Evolutionary conservation across 2,797 vertebrate species (phyloP), one percentile per base, ranked within the genome.

Genomic region (Hydrolagus colliei): DNA sequence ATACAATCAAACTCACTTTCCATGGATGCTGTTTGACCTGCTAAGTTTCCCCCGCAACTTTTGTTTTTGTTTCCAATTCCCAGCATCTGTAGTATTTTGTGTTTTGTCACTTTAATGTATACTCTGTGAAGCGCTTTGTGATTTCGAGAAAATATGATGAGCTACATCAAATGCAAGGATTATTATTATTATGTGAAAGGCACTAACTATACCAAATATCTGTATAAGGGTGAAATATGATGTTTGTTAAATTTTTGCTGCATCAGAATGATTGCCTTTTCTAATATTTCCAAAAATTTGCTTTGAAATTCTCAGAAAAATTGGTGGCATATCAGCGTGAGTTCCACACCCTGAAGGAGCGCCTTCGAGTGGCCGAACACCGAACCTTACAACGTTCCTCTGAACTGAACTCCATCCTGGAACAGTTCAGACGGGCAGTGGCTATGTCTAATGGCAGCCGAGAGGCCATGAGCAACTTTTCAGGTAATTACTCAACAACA

Each of bases 321-420:
- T 86, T 99, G 92, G 91, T 97, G 89, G 97, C 97, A 0, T 99
- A 98, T 90, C 97, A 99, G 89, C 94, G 96, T 88, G 98, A 99
- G 91, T 99, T 98, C 88, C 97, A 98, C 88, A 96, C 96, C 87
- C 87, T 99, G 92, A 98, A 97, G 93, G 97, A 99, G 86, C 97
- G 98, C 18, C 96, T 99, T 86, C 98, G 96, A 80, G 96, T 97
- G 88, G 98, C 98, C 1, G 98, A 99, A 89, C 97, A 98, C 86
- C 91, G 97, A 89, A 98, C 97, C 9, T 93, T 98, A 87, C 98
- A 99, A 88, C 97, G 98, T 88, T 98, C 98, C 0, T 97, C 97
- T 0, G 97, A 99, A 89, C 94, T 99, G 86, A 98, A 96, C 87
- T 92, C 92, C 84, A 96, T 99, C 62, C 93, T 99, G n/a, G 97